Evolutionary conservation across 2,888 invertebrate genomes (phyloP).

Genomic region (Hirudinaria manillensis): DNA sequence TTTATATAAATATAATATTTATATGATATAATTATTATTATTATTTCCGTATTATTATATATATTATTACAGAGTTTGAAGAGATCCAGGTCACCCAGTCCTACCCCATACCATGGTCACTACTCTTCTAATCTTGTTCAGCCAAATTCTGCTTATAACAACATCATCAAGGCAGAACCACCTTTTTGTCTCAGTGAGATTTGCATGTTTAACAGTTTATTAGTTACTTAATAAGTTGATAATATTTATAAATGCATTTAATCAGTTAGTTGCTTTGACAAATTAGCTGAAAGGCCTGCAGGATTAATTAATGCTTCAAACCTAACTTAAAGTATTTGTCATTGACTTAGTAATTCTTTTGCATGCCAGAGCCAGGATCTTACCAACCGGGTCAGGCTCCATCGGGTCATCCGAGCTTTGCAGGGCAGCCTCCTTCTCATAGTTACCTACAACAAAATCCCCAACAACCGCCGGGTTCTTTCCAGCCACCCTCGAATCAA

Average conservation of each 20-base stretch:
- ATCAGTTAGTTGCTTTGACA: not conserved
- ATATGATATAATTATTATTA: not conserved
- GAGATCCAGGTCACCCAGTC: slow-evolving; percentile 47
- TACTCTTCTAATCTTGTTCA: slow-evolving; percentile 40
- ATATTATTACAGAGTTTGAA: slow-evolving; percentile 41
- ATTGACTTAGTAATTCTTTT: not conserved
- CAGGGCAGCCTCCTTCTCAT: not conserved
- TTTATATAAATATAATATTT: not conserved
- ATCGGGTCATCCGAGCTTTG: slow-evolving; percentile 3
- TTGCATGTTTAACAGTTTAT: slow-evolving; percentile 6
- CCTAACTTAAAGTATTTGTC: not conserved
- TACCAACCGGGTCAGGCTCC: slow-evolving; percentile 15
- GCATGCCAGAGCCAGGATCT: slow-evolving; percentile 11
- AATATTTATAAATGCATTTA: not conserved
- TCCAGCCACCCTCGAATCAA: slow-evolving; percentile 3
- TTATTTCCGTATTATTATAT: not conserved
- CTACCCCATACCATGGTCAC: slow-evolving; percentile 44
- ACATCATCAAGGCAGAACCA: slow-evolving; percentile 35
- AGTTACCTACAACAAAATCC: slow-evolving; percentile 19
- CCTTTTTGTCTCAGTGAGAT: slow-evolving; percentile 26
- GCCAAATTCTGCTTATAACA: slow-evolving; percentile 36
- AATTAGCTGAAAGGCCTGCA: not conserved
- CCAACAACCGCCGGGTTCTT: slow-evolving; percentile 10
- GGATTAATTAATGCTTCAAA: not conserved
- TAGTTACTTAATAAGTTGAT: not conserved